Conservation (phyloP, 2,888 invertebrate genomes). For the Sepiola atlantica region DNA sequence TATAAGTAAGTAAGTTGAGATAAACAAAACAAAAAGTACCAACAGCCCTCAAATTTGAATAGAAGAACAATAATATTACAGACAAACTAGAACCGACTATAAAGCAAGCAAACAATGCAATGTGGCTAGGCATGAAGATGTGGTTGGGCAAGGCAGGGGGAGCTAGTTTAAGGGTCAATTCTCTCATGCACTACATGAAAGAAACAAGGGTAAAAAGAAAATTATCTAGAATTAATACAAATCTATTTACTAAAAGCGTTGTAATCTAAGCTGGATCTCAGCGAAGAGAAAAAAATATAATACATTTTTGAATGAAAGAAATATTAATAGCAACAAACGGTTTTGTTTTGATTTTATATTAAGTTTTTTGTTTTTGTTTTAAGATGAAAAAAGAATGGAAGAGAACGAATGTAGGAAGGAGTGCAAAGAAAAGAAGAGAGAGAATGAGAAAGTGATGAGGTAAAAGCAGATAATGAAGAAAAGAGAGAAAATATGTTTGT, state of each 20-base stretch:
- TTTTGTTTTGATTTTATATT: not conserved
- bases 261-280: not conserved
- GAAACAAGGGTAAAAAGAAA: not conserved
- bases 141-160: not conserved
- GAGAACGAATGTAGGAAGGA: too few species aligned
- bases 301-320: not conserved
- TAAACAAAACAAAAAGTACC: not conserved
- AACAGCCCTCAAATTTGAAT: not conserved
- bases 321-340: not conserved
- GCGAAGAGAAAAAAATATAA: not conserved
- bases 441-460: not conserved
- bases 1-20: not conserved
- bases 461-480: not conserved
- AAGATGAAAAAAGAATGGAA: not conserved
- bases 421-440: not conserved
- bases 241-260: not conserved
- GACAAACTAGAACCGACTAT: not conserved
- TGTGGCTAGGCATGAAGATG: not conserved
- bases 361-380: not conserved
- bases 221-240: not conserved
- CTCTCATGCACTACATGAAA: conserved; percentile 12
- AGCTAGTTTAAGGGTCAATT: not conserved
- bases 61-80: not conserved
- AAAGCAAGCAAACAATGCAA: not conserved
- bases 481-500: too few species aligned